phyloP scores from a whole-genome alignment of 2,113 vertebrate species.

The Ceyx melanurus region DNA sequence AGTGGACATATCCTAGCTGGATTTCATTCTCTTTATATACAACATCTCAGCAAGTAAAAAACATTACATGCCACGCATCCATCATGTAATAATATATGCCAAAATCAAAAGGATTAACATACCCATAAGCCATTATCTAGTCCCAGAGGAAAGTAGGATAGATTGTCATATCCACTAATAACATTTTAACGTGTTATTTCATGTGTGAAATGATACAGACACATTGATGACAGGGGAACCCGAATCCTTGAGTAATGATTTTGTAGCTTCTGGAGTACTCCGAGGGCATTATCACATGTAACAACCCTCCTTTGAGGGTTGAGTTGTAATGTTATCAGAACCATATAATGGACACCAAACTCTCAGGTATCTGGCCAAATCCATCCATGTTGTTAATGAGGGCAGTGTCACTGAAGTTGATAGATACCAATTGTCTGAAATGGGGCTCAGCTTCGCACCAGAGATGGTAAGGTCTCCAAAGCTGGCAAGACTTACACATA shows the following conservation, averaged over 20 bases:
- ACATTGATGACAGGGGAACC: neutral
- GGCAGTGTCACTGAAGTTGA: neutral
- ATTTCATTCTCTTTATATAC: neutral
- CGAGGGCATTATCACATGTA: neutral
- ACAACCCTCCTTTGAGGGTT: neutral
- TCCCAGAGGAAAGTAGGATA: neutral
- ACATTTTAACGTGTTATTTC: constrained; percentile 38
- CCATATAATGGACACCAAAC: neutral
- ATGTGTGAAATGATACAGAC: neutral
- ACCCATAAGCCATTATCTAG: constrained; percentile 23
- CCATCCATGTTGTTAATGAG: neutral
- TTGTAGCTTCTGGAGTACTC: neutral
- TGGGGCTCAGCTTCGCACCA: neutral
- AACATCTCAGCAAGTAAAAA: constrained; percentile 7
- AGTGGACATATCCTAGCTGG: neutral
- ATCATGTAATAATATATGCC: constrained; percentile 15
- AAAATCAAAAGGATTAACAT: constrained; percentile 41
- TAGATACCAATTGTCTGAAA: neutral
- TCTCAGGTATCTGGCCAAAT: neutral
- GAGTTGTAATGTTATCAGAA: neutral
- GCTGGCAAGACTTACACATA: neutral
- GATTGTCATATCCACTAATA: constrained; percentile 37
- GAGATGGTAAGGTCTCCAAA: neutral
- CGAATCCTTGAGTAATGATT: neutral
- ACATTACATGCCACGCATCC: neutral